These are phyloP conservation scores for Rhingia rostrata DNA, from an alignment of 2,888 invertebrate genomes.

Conservation along the genomic window DNA sequence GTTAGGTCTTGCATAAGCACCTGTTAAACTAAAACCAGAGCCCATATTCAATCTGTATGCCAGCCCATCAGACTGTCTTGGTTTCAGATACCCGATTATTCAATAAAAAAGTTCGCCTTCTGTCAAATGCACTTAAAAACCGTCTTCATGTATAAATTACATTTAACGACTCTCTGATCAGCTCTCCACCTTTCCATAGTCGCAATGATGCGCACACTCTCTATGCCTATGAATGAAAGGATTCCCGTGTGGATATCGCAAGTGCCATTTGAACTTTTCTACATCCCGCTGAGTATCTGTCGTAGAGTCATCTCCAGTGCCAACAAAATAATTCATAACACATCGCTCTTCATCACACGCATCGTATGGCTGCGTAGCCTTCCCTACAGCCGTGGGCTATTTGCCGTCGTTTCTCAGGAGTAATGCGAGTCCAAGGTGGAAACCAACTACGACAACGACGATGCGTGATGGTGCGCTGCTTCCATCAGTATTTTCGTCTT, in stretches of 20 bases:
- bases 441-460: slow-evolving; percentile 32
- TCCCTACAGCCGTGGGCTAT: slow-evolving; percentile 49
- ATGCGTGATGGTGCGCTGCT: slow-evolving; percentile 59
- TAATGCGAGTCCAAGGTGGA: slow-evolving; percentile 52
- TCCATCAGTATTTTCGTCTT: slow-evolving; percentile 66
- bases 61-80: no score
- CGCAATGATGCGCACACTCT: slow-evolving; percentile 27
- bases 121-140: no score
- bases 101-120: no score
- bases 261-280: slow-evolving; percentile 69
- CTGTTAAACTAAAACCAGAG: no score
- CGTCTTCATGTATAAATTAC: no score
- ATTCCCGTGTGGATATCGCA: slow-evolving; percentile 36
- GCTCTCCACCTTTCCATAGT: no score
- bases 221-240: slow-evolving; percentile 39
- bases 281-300: slow-evolving; percentile 14
- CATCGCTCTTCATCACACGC: slow-evolving; percentile 71
- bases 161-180: no score
- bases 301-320: slow-evolving; percentile 49
- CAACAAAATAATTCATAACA: slow-evolving; percentile 71
- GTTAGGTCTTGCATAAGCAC: no score
- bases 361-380: slow-evolving; percentile 44
- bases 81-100: no score
- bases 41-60: no score
- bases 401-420: slow-evolving; percentile 60